Conservation (phyloP, 2,888 invertebrate genomes). For the Plusia festucae region DNA sequence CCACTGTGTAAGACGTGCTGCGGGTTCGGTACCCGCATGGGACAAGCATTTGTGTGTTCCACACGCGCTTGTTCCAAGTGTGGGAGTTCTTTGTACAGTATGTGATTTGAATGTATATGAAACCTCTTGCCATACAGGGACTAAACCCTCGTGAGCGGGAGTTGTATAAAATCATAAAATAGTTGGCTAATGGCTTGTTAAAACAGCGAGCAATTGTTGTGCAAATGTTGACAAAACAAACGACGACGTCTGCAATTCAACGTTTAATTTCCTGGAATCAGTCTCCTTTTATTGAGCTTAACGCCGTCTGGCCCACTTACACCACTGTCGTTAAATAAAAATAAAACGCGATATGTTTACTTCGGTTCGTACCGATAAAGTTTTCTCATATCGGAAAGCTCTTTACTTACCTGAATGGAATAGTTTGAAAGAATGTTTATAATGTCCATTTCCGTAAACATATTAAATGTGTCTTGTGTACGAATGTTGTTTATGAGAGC, state of each 20-base stretch:
- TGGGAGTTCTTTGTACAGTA: no score
- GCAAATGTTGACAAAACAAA: conserved; percentile 5
- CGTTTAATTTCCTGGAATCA: conserved; percentile 7
- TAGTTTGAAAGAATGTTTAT: not conserved
- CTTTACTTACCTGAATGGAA: not conserved
- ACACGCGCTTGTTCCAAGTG: no score
- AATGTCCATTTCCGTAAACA: not conserved
- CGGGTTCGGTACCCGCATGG: no score
- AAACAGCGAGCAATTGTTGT: not conserved
- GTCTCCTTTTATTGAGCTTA: not conserved
- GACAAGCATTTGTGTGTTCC: no score
- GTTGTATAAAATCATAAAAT: no score
- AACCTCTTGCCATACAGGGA: no score
- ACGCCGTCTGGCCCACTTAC: conserved; percentile 9
- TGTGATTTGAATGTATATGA: no score
- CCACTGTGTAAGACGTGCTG: no score
- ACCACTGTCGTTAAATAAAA: conserved; percentile 4
- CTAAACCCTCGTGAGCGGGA: no score
- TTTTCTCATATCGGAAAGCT: conserved; percentile 5
- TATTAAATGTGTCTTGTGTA: no score
- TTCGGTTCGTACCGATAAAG: not conserved
- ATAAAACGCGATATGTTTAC: not conserved
- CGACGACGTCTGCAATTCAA: not conserved
- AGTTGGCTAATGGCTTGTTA: not conserved
- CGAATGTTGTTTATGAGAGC: no score